phyloP scores from a whole-genome alignment of 2,113 vertebrate genomes.

The Apistogramma diplotaenia region DNA sequence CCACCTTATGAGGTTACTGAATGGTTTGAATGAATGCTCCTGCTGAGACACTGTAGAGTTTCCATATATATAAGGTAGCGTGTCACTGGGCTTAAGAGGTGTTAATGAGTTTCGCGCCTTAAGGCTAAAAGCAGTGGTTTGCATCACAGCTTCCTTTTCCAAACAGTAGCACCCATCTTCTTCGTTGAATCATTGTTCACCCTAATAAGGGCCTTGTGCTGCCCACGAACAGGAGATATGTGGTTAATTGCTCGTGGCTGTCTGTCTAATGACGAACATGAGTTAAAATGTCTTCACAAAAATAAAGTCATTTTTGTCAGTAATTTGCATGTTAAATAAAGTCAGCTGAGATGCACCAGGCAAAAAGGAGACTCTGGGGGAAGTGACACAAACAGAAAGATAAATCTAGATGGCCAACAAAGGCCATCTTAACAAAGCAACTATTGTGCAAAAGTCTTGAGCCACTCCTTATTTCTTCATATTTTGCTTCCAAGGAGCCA shows the following conservation, averaged over 20 bases:
- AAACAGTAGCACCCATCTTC: conserved; percentile 59
- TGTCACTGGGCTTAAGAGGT: conserved; percentile 32
- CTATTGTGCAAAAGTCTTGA: background rate
- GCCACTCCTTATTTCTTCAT: background rate
- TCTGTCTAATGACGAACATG: background rate
- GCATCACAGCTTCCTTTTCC: conserved; percentile 64
- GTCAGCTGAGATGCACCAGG: background rate
- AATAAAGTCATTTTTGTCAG: background rate
- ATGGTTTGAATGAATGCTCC: conserved; percentile 4
- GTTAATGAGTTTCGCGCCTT: conserved; percentile 72
- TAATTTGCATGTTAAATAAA: background rate
- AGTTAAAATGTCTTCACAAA: background rate
- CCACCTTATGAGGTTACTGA: conserved; percentile 17
- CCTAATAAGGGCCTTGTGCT: conserved; percentile 34
- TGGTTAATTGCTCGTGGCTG: background rate
- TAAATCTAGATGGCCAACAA: background rate
- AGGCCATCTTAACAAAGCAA: background rate
- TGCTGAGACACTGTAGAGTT: conserved; percentile 15
- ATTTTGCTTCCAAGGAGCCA: background rate
- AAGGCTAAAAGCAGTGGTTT: conserved; percentile 47
- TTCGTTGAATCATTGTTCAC: conserved; percentile 33
- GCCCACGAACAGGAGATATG: background rate
- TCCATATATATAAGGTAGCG: conserved; percentile 1
- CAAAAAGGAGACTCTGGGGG: background rate
- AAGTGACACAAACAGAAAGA: background rate